These are phyloP conservation scores for Romanogobio albipinnatus DNA, from an alignment of 2,113 vertebrate species.

Conservation along the genomic window DNA sequence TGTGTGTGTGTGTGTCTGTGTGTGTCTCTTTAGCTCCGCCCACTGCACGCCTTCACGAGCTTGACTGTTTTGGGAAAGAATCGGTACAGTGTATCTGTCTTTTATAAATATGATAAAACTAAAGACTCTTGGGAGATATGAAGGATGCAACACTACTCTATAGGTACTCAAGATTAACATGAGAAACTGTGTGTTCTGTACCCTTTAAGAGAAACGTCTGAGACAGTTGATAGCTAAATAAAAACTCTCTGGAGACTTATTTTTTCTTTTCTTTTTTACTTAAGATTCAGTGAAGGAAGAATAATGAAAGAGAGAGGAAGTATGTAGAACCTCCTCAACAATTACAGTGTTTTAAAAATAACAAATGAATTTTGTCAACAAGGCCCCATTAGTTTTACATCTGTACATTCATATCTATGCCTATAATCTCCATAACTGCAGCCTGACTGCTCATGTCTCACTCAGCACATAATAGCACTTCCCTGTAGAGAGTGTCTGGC, in stretches of 20 bases:
- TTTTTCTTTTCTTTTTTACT: neutral
- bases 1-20: no score
- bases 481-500: conserved; percentile 18
- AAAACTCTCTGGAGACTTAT: neutral
- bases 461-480: conserved; percentile 18
- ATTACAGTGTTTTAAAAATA: conserved; percentile 71
- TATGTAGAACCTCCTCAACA: conserved; percentile 59
- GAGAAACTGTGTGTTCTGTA: no score
- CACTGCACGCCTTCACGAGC: no score
- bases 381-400: conserved; percentile 73
- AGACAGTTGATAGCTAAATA: neutral
- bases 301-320: conserved; percentile 61
- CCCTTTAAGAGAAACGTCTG: neutral
- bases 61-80: no score
- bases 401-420: conserved; percentile 64
- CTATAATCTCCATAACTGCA: conserved; percentile 71
- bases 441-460: conserved; percentile 56
- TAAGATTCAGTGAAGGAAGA: conserved; percentile 14
- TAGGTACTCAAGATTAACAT: no score
- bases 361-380: conserved; percentile 75
- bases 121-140: no score
- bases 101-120: no score
- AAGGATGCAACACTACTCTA: no score
- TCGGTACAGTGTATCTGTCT: no score
- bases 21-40: no score